Percentiles rank a stretch among this genome's conserved stretches.
Conservation (phyloP, 2,113 vertebrate genomes). For the Pseudorasbora parva region DNA sequence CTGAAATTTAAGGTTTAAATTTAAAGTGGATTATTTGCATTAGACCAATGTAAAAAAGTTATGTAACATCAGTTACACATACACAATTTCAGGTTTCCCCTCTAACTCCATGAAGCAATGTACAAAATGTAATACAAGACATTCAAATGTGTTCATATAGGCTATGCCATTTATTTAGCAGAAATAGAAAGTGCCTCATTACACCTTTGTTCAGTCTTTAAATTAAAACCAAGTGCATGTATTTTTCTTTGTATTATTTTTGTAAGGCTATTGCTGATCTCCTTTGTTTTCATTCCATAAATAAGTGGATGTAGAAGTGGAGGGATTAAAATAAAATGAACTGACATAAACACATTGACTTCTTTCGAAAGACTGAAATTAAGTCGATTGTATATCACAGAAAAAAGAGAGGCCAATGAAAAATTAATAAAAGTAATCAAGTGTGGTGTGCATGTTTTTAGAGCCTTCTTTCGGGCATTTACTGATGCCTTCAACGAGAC, state of each 20-base stretch:
- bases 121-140: neutral
- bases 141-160: neutral
- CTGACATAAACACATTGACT: slow-evolving; percentile 58
- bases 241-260: slow-evolving; percentile 52
- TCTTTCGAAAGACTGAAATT: slow-evolving; percentile 45
- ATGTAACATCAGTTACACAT: neutral
- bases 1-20: no score
- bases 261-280: slow-evolving; percentile 56
- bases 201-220: slow-evolving; percentile 23
- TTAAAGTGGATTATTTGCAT: no score
- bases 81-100: neutral
- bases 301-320: slow-evolving; percentile 65
- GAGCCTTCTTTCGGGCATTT: slow-evolving; percentile 50
- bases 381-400: slow-evolving; percentile 63
- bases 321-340: slow-evolving; percentile 60
- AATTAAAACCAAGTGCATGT: slow-evolving; percentile 36
- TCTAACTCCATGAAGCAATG: neutral
- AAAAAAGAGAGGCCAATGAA: slow-evolving; percentile 57
- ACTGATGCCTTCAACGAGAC: no score
- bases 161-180: neutral
- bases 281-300: slow-evolving; percentile 63
- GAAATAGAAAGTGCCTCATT: slow-evolving; percentile 9
- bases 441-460: slow-evolving; percentile 64
- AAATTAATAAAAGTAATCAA: slow-evolving; percentile 66
- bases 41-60: no score